phyloP scores from a whole-genome alignment of 2,888 invertebrate genomes.

The Dascillus cervinus region DNA sequence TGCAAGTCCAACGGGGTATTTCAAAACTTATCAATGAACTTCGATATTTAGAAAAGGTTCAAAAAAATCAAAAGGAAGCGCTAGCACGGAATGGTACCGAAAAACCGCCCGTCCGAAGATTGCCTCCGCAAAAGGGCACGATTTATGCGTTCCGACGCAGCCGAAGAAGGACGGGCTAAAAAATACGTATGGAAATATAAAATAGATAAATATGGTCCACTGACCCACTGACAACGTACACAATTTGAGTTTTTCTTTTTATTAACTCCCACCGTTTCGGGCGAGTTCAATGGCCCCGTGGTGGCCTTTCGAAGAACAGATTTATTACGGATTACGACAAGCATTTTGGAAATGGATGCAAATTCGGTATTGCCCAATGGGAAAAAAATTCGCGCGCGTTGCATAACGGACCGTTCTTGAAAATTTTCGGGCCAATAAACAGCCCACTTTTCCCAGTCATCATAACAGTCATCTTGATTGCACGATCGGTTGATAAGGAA shows the following conservation, averaged over 20 bases:
- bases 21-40: slow-evolving; percentile 2
- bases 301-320: slow-evolving; percentile 19
- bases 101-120: slow-evolving; percentile 3
- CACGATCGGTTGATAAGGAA: no score
- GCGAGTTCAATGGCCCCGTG: slow-evolving; percentile 15
- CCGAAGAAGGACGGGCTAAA: slow-evolving; percentile 15
- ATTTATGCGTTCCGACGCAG: slow-evolving; percentile 9
- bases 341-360: no score
- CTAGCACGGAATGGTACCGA: slow-evolving; percentile 11
- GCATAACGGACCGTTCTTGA: not conserved
- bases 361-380: no score
- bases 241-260: slow-evolving; percentile 23
- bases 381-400: slow-evolving; percentile 4
- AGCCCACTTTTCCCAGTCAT: not conserved
- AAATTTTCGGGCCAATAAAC: not conserved
- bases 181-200: slow-evolving; percentile 21
- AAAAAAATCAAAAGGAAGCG: no score
- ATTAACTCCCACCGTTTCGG: slow-evolving; percentile 21
- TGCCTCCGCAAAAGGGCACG: slow-evolving; percentile 6
- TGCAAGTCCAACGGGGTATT: slow-evolving; percentile 2
- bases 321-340: no score
- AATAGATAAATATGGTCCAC: slow-evolving; percentile 22
- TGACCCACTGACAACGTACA: slow-evolving; percentile 23
- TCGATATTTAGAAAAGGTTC: no score
- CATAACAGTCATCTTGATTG: no score